Conservation (phyloP, 2,797 vertebrate genomes). For the Acomys russatus region DNA sequence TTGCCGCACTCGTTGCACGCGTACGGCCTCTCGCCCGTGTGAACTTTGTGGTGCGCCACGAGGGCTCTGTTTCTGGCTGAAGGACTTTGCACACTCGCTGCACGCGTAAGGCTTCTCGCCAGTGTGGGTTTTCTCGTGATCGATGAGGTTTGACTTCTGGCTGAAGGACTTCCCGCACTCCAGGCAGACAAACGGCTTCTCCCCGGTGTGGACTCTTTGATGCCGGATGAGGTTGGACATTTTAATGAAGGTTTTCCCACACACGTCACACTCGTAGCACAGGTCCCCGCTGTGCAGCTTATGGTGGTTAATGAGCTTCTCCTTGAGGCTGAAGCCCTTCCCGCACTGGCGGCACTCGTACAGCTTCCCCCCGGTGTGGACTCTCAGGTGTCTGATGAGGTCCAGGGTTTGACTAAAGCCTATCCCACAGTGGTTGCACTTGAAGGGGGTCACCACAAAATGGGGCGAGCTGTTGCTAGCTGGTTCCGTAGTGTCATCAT, state of each 20-base stretch:
- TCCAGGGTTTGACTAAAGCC: constrained; percentile 82
- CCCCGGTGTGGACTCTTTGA: constrained; percentile 82
- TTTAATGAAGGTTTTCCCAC: constrained; percentile 84
- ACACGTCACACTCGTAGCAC: constrained; percentile 80
- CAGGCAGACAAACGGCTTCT: constrained; percentile 82
- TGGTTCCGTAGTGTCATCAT: constrained; percentile 64
- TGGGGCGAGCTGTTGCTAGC: constrained; percentile 60
- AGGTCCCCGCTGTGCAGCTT: constrained; percentile 81
- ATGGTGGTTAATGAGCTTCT: constrained; percentile 82
- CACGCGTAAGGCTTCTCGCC: constrained; percentile 83
- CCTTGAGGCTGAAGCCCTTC: constrained; percentile 81
- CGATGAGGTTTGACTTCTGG: constrained; percentile 83
- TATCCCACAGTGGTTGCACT: constrained; percentile 82
- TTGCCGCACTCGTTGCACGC: constrained; percentile 83
- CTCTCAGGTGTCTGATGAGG: constrained; percentile 83
- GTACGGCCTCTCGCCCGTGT: constrained; percentile 85
- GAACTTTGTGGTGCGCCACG: constrained; percentile 83
- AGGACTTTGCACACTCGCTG: constrained; percentile 81
- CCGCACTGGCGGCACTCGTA: constrained; percentile 81
- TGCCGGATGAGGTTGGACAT: constrained; percentile 85
- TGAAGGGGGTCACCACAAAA: constrained; percentile 76
- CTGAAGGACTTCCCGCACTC: constrained; percentile 85
- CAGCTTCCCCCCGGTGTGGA: constrained; percentile 81
- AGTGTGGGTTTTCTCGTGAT: constrained; percentile 83
- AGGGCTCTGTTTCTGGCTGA: constrained; percentile 85